These are phyloP conservation scores for Axis porcinus DNA, from an alignment of 2,113 vertebrate genomes.

Conservation along the genomic window DNA sequence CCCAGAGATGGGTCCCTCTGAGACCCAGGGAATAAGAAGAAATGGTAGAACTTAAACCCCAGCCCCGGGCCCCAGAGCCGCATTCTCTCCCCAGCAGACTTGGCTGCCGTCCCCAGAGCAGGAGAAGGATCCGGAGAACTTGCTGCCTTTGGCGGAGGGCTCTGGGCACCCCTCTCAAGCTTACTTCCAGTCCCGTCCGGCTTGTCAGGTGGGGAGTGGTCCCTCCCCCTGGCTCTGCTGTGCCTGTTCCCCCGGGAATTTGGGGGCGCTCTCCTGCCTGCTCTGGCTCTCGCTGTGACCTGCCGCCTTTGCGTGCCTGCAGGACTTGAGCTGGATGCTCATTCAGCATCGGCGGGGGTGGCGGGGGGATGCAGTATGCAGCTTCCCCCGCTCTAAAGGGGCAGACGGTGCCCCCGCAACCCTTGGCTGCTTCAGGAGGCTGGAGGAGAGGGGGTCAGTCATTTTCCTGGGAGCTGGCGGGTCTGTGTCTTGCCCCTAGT, in stretches of 20 bases:
- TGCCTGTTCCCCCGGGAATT: accelerated
- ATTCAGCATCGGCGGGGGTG: neutral
- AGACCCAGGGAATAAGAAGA: neutral
- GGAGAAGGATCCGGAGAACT: neutral
- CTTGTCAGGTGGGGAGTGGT: too few relatives aligned
- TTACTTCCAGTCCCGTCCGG: neutral
- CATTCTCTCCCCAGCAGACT: neutral
- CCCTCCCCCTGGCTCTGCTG: neutral
- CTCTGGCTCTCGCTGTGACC: neutral
- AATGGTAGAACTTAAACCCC: neutral
- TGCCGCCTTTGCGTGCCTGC: neutral
- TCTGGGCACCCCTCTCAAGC: neutral
- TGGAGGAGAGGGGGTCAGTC: neutral
- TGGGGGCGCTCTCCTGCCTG: neutral
- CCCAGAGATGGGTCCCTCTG: neutral
- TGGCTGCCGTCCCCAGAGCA: neutral
- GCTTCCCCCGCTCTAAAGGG: neutral
- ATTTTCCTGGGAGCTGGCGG: neutral
- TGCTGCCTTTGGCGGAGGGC: neutral
- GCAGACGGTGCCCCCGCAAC: neutral
- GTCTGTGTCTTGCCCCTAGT: neutral
- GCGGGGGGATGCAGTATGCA: neutral
- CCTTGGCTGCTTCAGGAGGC: neutral
- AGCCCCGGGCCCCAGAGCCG: accelerated
- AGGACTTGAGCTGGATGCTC: neutral